Percentiles rank a stretch among this genome's conserved stretches.
Conservation (phyloP, 1,140 invertebrate genomes). For the Cardiocondyla obscurior region DNA sequence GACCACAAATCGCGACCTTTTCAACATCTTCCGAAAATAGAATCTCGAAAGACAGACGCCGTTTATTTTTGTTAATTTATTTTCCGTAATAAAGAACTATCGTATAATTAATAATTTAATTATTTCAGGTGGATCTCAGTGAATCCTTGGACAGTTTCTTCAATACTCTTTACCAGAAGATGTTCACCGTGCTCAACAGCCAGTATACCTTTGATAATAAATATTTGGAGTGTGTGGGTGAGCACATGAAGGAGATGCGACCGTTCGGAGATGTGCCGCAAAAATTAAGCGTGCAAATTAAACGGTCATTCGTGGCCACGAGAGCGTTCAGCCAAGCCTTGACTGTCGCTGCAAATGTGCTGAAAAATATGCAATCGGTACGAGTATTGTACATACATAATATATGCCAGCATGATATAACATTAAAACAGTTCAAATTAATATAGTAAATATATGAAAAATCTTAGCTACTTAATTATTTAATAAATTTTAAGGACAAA, state of each 20-base stretch:
- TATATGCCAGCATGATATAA: too few species aligned
- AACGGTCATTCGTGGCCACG: constrained; percentile 96
- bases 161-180: constrained; percentile 95
- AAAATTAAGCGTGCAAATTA: constrained; percentile 94
- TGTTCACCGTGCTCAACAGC: constrained; percentile 97
- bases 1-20: not conserved
- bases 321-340: constrained; percentile 96
- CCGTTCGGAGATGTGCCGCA: constrained; percentile 97
- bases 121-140: constrained; percentile 89
- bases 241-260: constrained; percentile 95
- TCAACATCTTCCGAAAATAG: not conserved
- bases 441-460: not conserved
- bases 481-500: not conserved
- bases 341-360: constrained; percentile 91
- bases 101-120: not conserved
- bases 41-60: not conserved
- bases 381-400: too few species aligned
- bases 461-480: not conserved
- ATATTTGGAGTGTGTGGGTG: constrained; percentile 94
- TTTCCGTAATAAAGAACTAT: not conserved
- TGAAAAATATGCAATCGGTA: constrained; percentile 92
- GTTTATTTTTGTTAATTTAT: too few species aligned
- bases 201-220: constrained; percentile 95
- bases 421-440: not conserved
- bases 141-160: constrained; percentile 97